Percentiles rank a stretch among this genome's conserved stretches.
Conservation (phyloP, 2,888 invertebrate genomes). For the Steinernema scapterisci region DNA sequence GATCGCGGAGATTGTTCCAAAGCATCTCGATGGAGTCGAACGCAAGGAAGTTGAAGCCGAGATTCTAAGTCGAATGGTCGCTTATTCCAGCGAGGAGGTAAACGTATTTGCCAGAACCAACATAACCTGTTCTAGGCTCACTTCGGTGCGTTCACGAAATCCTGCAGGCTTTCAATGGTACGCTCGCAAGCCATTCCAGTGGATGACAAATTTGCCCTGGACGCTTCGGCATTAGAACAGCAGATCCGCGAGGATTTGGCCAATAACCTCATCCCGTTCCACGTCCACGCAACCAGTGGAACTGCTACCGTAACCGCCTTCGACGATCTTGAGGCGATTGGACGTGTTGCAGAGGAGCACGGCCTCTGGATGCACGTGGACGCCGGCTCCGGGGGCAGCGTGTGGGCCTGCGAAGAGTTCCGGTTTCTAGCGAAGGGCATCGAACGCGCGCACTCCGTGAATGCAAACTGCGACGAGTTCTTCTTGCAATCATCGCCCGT, state of each 20-base stretch:
- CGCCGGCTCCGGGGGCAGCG: slow-evolving; percentile 92
- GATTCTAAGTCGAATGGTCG: not conserved
- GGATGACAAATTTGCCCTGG: slow-evolving; percentile 72
- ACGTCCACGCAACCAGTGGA: slow-evolving; percentile 84
- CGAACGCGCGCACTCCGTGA: slow-evolving; percentile 69
- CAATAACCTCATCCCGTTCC: slow-evolving; percentile 90
- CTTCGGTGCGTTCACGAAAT: slow-evolving; percentile 85
- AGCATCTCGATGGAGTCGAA: not conserved
- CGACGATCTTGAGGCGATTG: slow-evolving; percentile 87
- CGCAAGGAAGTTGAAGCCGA: not conserved
- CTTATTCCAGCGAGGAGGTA: not conserved
- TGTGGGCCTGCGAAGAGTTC: slow-evolving; percentile 92
- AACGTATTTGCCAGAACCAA: too few relatives aligned
- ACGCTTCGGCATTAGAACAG: not conserved
- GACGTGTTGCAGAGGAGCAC: slow-evolving; percentile 75
- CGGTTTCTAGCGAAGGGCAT: slow-evolving; percentile 73
- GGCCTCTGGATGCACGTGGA: slow-evolving; percentile 84
- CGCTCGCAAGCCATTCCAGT: slow-evolving; percentile 81
- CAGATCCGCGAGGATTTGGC: slow-evolving; percentile 75
- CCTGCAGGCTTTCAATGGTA: slow-evolving; percentile 86
- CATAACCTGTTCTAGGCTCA: slow-evolving; percentile 74
- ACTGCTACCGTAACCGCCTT: slow-evolving; percentile 94
- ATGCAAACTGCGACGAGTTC: slow-evolving; percentile 38
- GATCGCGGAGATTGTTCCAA: slow-evolving; percentile 76
- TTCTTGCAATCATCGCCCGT: slow-evolving; percentile 37